phyloP scores from a whole-genome alignment of 2,113 vertebrate species.

The Eulemur rufifrons region DNA sequence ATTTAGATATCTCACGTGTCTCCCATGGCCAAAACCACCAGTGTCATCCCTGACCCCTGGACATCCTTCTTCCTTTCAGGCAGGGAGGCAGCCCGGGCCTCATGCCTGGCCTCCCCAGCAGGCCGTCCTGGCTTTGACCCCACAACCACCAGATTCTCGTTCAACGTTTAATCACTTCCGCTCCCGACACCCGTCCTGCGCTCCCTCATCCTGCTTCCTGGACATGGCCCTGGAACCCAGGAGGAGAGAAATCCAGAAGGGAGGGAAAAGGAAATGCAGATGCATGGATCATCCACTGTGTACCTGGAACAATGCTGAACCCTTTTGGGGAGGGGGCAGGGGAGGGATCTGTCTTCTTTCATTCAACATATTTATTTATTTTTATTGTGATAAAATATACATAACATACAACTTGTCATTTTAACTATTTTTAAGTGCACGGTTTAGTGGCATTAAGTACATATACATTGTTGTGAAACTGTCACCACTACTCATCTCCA shows the following conservation, averaged over 20 bases:
- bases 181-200: not conserved
- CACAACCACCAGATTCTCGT: not conserved
- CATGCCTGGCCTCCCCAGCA: not conserved
- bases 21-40: constrained; percentile 22
- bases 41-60: constrained; percentile 58
- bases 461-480: not conserved
- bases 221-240: not conserved
- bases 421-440: not conserved
- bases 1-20: constrained; percentile 56
- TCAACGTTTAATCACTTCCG: constrained; percentile 66
- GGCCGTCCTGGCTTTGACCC: constrained; percentile 27
- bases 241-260: constrained; percentile 16
- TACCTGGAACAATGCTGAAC: not conserved
- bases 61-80: constrained; percentile 77
- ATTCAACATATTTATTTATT: not conserved
- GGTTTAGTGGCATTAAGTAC: not conserved
- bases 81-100: not conserved
- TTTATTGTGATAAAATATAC: not conserved
- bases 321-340: not conserved
- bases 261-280: not conserved
- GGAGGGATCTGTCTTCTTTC: not conserved
- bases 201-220: constrained; percentile 44
- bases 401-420: not conserved
- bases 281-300: not conserved
- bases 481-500: not conserved